Percentiles rank a stretch among this genome's conserved stretches.
Conservation (phyloP, 2,888 invertebrate genomes). For the Platycheirus rosarum region DNA sequence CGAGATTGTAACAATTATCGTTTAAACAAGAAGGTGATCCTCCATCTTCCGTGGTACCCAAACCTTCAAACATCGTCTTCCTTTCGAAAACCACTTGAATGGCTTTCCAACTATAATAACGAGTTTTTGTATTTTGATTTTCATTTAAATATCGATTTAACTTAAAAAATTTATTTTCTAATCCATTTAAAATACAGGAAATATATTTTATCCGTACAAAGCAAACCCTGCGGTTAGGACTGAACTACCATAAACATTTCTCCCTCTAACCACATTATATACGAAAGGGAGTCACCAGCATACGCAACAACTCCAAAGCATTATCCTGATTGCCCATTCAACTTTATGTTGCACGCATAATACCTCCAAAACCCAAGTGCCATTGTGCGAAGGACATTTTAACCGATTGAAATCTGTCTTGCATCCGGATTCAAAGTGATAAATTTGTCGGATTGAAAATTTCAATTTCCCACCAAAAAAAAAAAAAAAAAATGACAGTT, state of each 20-base stretch:
- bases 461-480: constrained; percentile 48
- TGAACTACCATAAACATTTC: neutral
- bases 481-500: constrained; percentile 32
- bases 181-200: neutral
- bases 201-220: neutral
- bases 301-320: constrained; percentile 43
- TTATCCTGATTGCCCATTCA: constrained; percentile 53
- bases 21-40: no score
- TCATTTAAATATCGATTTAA: neutral
- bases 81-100: no score
- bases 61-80: no score
- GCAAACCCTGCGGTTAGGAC: neutral
- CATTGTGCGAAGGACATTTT: constrained; percentile 59
- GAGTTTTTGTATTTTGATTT: no score
- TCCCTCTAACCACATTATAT: constrained; percentile 3
- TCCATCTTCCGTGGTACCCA: no score
- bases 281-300: constrained; percentile 2
- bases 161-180: neutral
- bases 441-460: constrained; percentile 68
- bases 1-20: no score
- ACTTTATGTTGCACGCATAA: constrained; percentile 37
- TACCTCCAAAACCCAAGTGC: neutral
- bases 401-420: constrained; percentile 64
- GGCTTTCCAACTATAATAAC: no score
- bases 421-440: constrained; percentile 52